These are phyloP conservation scores for Gorsachius magnificus DNA, from an alignment of 2,797 vertebrate genomes.

Conservation along the genomic window DNA sequence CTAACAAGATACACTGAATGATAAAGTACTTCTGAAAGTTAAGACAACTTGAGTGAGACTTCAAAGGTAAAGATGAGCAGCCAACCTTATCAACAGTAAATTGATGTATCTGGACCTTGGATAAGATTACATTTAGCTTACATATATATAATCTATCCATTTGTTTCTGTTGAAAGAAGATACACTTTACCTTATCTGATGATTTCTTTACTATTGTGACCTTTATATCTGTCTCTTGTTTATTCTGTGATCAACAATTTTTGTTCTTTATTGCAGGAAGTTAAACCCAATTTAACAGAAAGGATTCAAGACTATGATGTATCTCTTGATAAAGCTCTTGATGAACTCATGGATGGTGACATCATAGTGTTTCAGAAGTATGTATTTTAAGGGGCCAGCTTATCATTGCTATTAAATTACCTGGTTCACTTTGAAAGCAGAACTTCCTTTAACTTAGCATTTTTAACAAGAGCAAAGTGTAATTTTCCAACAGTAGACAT, in stretches of 20 bases:
- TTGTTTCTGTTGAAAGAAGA: neutral
- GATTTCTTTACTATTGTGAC: neutral
- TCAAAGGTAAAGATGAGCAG: neutral
- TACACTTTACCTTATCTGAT: neutral
- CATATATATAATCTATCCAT: accelerated
- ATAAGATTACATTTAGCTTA: neutral
- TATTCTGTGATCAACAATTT: neutral
- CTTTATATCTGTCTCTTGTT: neutral
- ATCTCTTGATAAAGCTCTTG: slow-evolving; percentile 98
- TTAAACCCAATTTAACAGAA: slow-evolving; percentile 99
- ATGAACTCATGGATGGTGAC: slow-evolving; percentile 99
- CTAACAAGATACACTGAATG: neutral
- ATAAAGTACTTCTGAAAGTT: neutral
- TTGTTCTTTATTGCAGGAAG: slow-evolving; percentile 85
- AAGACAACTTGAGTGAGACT: neutral
- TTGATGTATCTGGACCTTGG: neutral
- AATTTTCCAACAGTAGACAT: neutral
- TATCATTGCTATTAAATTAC: neutral
- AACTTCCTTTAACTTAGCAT: neutral
- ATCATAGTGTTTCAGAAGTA: slow-evolving; percentile 99
- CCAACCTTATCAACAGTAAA: neutral
- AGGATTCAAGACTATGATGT: slow-evolving; percentile 99
- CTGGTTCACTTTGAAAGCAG: neutral
- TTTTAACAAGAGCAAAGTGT: neutral
- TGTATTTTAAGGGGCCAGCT: slow-evolving; percentile 30